Evolutionary conservation across 2,113 vertebrate genomes (phyloP).

Genomic region (Clarias gariepinus): DNA sequence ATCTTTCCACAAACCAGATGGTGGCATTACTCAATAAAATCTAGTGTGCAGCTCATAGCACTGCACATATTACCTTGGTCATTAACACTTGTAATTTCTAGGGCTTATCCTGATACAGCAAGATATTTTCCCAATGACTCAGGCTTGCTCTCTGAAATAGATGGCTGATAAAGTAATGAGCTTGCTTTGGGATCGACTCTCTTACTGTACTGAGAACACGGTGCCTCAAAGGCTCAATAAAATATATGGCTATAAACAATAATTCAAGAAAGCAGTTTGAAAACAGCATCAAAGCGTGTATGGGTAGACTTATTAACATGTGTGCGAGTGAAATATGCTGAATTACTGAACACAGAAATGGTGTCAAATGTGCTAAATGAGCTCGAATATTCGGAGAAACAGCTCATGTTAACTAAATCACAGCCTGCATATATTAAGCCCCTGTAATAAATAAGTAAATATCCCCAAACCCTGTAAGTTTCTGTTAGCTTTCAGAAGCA

Average conservation of each 20-base stretch:
- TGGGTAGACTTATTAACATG: slow-evolving; percentile 47
- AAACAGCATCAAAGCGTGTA: slow-evolving; percentile 43
- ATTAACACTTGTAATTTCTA: slow-evolving; percentile 39
- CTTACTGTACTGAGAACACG: slow-evolving; percentile 41
- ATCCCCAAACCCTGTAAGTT: not conserved
- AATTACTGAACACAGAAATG: slow-evolving; percentile 38
- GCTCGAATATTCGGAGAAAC: slow-evolving; percentile 13
- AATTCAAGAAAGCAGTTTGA: slow-evolving; percentile 47
- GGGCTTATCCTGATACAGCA: slow-evolving; percentile 29
- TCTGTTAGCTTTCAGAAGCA: not conserved
- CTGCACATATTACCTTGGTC: slow-evolving; percentile 12
- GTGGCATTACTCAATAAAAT: slow-evolving; percentile 28
- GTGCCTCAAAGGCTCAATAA: slow-evolving; percentile 44
- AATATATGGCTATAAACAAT: slow-evolving; percentile 51
- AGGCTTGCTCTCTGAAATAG: slow-evolving; percentile 47
- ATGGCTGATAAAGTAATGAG: slow-evolving; percentile 49
- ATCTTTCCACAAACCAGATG: slow-evolving; percentile 8
- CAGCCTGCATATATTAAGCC: not conserved
- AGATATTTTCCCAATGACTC: slow-evolving; percentile 54
- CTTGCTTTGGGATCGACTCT: slow-evolving; percentile 44
- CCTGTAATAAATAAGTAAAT: not conserved
- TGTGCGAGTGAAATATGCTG: slow-evolving; percentile 41
- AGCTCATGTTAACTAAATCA: slow-evolving; percentile 25
- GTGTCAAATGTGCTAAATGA: slow-evolving; percentile 44
- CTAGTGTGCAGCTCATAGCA: not conserved